A percentile compares a stretch with the other conserved stretches of the same genome.
Conservation (phyloP, 2,888 invertebrate species). For the Athalia cordata region DNA sequence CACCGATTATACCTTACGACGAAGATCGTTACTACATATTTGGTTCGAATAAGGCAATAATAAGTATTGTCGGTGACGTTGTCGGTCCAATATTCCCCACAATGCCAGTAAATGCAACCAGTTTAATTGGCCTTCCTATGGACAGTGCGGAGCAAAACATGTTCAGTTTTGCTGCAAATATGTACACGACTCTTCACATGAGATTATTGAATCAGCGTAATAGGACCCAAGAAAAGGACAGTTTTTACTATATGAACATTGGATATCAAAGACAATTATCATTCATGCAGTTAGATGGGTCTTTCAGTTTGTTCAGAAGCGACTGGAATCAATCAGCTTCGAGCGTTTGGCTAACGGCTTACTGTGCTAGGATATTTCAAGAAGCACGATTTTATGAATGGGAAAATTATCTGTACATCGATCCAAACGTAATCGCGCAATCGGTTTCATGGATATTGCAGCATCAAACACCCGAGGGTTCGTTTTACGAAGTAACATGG, state of each 20-base stretch:
- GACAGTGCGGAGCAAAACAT: conserved; percentile 96
- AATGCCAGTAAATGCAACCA: conserved; percentile 92
- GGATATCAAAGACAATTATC: conserved; percentile 93
- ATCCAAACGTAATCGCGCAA: conserved; percentile 89
- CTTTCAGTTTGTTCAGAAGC: conserved; percentile 92
- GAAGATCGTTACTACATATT: conserved; percentile 94
- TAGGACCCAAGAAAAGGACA: conserved; percentile 84
- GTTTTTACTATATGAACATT: conserved; percentile 92
- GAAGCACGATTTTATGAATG: conserved; percentile 97
- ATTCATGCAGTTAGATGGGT: conserved; percentile 93
- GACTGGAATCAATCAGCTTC: conserved; percentile 94
- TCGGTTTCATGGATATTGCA: conserved; percentile 90
- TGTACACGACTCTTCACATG: conserved; percentile 94
- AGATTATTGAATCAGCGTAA: conserved; percentile 91
- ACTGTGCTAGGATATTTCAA: conserved; percentile 90
- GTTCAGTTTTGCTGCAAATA: conserved; percentile 96
- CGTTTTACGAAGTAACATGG: conserved; percentile 93
- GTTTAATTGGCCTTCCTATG: conserved; percentile 88
- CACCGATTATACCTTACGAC: conserved; percentile 93
- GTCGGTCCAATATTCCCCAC: conserved; percentile 95
- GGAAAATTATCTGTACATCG: conserved; percentile 97
- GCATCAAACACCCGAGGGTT: conserved; percentile 89
- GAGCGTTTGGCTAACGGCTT: conserved; percentile 95
- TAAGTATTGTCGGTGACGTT: conserved; percentile 93
- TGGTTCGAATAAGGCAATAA: conserved; percentile 90